Evolutionary conservation across 1,140 invertebrate species (phyloP), one percentile per base, ranked within the genome.

Genomic region (Elysia chlorotica): DNA sequence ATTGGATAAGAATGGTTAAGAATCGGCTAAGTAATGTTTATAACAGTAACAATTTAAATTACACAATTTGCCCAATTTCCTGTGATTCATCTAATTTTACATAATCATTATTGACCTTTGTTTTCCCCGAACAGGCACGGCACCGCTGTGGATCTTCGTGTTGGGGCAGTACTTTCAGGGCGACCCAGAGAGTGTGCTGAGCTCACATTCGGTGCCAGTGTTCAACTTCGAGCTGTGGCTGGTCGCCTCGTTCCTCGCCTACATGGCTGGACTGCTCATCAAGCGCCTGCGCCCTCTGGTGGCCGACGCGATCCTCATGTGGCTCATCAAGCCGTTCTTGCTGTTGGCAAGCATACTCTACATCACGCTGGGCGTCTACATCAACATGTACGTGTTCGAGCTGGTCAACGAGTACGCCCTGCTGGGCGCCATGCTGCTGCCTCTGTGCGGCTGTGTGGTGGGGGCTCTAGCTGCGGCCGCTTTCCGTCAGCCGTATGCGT

Each of bases 361-460:
- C 67, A 82, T 85, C 75, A 86, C 85, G 19, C 77, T 86, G 17
- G 85, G 85, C 61, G 80, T 86, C 30, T 85, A 86, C 76, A 86
- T 86, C 71, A 86, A 86, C 71, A 85, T 85, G 81, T 86, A 86
- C 68, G 79, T 85, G 33, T 85, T 85, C 74, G 78, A 83, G 57
- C 56, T 76, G 30, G 73, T 84, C n/a, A 76, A 85, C 65, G 69
- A 75, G 4, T 74, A 74, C 61, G 78, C 79, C 3, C 69, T 84
- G 35, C 41, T 84, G 28, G 82, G 81, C 3, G 82, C 81, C 14
- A 66, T 82, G 36, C 71, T 83, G n/a, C 72, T 86, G 30, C 84
- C 84, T 28, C 65, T 86, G 6, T 72, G 77, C 65, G 84, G 82
- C 53, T 83, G 81, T 56, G 37, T 79, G n/a, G 53, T 83, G 19